phyloP scores from a whole-genome alignment of 2,888 invertebrate genomes.

The Acanthosepion lycidas region DNA sequence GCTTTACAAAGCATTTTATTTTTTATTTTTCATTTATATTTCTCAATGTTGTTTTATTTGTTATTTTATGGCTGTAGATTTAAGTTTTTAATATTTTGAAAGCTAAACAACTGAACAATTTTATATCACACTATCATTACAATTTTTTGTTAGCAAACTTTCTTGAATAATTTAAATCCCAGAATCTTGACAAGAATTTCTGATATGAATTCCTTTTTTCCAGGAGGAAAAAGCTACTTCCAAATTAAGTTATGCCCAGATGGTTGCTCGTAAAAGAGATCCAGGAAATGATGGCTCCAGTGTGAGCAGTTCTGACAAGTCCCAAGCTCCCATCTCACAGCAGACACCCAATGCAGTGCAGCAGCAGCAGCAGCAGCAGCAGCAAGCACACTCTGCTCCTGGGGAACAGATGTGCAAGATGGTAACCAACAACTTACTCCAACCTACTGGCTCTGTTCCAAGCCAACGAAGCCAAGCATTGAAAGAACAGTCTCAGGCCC shows the following conservation, averaged over 20 bases:
- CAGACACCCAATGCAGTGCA: constrained; percentile 44
- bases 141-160: too few relatives aligned
- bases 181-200: too few relatives aligned
- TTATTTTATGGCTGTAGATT: too few relatives aligned
- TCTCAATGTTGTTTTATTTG: too few relatives aligned
- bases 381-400: constrained; percentile 21
- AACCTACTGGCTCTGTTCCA: background rate
- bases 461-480: constrained; percentile 54
- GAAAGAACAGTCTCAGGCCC: constrained; percentile 61
- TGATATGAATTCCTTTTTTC: background rate
- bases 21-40: too few relatives aligned
- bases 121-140: too few relatives aligned
- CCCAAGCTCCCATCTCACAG: constrained; percentile 48
- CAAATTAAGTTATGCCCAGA: constrained; percentile 68
- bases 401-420: constrained; percentile 47
- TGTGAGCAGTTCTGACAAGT: constrained; percentile 48
- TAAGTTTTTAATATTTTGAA: too few relatives aligned
- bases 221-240: constrained; percentile 52
- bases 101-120: too few relatives aligned
- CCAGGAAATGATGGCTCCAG: constrained; percentile 56
- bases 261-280: constrained; percentile 60
- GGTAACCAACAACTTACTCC: constrained; percentile 40
- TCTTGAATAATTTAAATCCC: too few relatives aligned
- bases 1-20: too few relatives aligned
- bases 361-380: constrained; percentile 40